Percentiles rank a stretch among this genome's conserved stretches.
Conservation (phyloP, 2,888 invertebrate genomes). For the Plagodis pulveraria region DNA sequence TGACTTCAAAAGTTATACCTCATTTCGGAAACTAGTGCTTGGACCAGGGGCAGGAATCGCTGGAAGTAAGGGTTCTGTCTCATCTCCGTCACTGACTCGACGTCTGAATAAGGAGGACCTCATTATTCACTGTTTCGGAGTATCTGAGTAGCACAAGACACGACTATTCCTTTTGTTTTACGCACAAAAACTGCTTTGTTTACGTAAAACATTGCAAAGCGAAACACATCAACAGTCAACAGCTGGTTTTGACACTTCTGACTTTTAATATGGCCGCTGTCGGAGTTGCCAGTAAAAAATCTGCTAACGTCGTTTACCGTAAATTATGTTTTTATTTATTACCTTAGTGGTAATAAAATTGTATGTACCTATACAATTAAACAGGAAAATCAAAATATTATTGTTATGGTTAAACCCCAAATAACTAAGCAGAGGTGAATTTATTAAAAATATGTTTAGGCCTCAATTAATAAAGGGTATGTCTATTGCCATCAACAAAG, state of each 20-base stretch:
- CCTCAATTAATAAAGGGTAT: too few species aligned
- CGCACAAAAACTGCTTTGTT: conserved; percentile 16
- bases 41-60: conserved; percentile 53
- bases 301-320: too few species aligned
- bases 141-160: conserved; percentile 22
- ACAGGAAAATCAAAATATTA: too few species aligned
- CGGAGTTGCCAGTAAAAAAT: not conserved
- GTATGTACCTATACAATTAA: too few species aligned
- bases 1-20: conserved; percentile 47
- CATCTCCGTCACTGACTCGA: conserved; percentile 50
- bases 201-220: conserved; percentile 1
- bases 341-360: too few species aligned
- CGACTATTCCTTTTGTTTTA: conserved; percentile 17
- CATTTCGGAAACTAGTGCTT: conserved; percentile 49
- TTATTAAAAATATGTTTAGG: too few species aligned
- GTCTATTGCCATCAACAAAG: too few species aligned
- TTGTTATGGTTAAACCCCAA: too few species aligned
- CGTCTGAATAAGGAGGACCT: conserved; percentile 61
- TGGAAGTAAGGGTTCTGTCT: conserved; percentile 66
- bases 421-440: too few species aligned
- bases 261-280: too few species aligned
- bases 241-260: conserved; percentile 5
- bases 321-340: too few species aligned
- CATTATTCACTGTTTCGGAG: conserved; percentile 55
- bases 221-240: conserved; percentile 9